Base-by-base conservation (phyloP, 2,888 invertebrate genomes). In the Thymelicus sylvestris region DNA sequence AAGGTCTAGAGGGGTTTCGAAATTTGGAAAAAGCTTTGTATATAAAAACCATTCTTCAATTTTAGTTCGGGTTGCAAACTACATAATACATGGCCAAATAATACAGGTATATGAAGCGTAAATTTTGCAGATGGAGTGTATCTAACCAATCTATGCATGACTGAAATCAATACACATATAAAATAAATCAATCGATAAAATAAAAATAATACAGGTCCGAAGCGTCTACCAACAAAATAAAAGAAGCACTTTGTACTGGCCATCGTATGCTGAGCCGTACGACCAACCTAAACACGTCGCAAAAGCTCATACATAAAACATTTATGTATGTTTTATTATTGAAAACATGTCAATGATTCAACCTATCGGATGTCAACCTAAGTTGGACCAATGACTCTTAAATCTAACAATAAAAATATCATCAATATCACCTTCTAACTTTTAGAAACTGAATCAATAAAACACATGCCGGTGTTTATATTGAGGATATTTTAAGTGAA, bases 91-190 rank as follows among this genome's bases (percentile, higher is more conserved):
- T 75, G 83, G 89, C 89, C 86, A 88, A 90, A 88, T 83, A 81
- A 81, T 60, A 65, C 24, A 85, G 72, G 76, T 78, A 80, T 78
- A 80, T 76, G 72, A 91, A 90, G 90, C 90, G 80, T 86, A 86
- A 79, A 84, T 85, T 87, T 87, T 86, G 86, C 86, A 83, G 79
- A 82, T 79, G 80, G 81, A 83, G 85, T 89, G 88, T 85, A 81
- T 83, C 83, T 87, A 88, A 82, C 76, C 77, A 78, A 76, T 83
- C 88, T 89, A 91, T 89, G 88, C 86, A 78, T 82, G 88, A 89
- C 89, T 87, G 86, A 81, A 89, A 90, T 86, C 81, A 39, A 84
- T 90, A 91, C 86, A 91, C 88, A 91, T 89, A 90, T 87, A 86
- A 82, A 84, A 85, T 80, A 80, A 84, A 84, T 75, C 76, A 76